These are phyloP conservation scores for Pelvicachromis taeniatus DNA, from an alignment of 2,113 vertebrate genomes.

Conservation along the genomic window DNA sequence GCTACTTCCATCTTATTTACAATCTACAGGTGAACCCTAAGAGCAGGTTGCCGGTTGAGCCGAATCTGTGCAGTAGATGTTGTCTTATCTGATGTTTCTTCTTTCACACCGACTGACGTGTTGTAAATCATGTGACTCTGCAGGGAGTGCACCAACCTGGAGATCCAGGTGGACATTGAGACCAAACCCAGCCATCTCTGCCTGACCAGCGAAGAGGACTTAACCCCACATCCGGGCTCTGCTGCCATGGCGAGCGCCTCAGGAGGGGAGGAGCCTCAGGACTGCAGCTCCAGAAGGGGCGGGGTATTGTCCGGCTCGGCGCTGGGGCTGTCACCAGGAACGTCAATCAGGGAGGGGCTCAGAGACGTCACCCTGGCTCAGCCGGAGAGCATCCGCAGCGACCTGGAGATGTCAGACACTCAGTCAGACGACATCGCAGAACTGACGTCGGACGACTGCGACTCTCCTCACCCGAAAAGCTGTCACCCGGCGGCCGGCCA, in stretches of 20 bases:
- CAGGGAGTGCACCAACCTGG: slow-evolving; percentile 97
- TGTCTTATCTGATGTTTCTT: neutral
- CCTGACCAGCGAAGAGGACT: slow-evolving; percentile 92
- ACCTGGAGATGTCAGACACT: slow-evolving; percentile 96
- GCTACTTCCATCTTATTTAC: neutral
- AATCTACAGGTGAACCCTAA: neutral
- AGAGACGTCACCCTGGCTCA: slow-evolving; percentile 93
- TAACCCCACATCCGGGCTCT: slow-evolving; percentile 77
- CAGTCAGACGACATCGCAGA: slow-evolving; percentile 96
- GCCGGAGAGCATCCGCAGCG: slow-evolving; percentile 96
- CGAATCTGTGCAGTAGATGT: neutral
- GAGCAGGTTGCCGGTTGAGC: accelerated
- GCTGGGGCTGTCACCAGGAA: slow-evolving; percentile 64
- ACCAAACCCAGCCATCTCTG: slow-evolving; percentile 96
- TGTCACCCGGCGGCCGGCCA: slow-evolving; percentile 23
- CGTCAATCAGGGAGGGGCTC: slow-evolving; percentile 76
- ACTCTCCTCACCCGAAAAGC: slow-evolving; percentile 79
- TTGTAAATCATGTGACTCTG: neutral
- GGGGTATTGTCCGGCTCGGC: slow-evolving; percentile 60
- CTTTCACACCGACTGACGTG: accelerated
- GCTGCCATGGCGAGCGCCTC: slow-evolving; percentile 48
- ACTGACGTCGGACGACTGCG: slow-evolving; percentile 92
- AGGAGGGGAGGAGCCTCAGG: slow-evolving; percentile 75
- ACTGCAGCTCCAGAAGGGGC: slow-evolving; percentile 76
- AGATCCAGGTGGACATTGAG: slow-evolving; percentile 99